phyloP scores from a whole-genome alignment of 2,113 vertebrate genomes.

The Rhinoptilus africanus region DNA sequence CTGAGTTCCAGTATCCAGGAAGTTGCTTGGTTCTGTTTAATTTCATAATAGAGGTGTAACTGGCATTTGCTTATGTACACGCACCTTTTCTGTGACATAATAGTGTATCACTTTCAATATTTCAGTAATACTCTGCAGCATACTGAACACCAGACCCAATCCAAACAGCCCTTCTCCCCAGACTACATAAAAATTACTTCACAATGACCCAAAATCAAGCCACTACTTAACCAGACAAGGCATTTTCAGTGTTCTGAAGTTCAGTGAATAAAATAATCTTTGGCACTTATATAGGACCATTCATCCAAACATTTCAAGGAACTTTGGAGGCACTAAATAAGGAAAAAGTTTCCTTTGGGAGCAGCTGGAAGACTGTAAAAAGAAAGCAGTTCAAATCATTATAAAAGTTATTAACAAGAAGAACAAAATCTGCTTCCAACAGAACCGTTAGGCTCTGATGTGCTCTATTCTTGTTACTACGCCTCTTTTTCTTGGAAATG shows the following conservation, averaged over 20 bases:
- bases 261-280: slow-evolving; percentile 28
- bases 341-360: slow-evolving; percentile 50
- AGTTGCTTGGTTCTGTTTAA: neutral
- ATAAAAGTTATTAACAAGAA: slow-evolving; percentile 65
- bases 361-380: slow-evolving; percentile 47
- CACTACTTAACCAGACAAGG: neutral
- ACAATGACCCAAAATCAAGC: neutral
- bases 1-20: neutral
- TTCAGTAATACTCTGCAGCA: neutral
- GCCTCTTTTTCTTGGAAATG: neutral
- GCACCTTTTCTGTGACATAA: neutral
- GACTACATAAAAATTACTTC: neutral
- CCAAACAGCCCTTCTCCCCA: neutral
- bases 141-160: neutral
- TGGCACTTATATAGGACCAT: neutral
- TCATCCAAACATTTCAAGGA: slow-evolving; percentile 38
- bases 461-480: neutral
- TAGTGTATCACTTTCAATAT: neutral
- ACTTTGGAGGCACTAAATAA: slow-evolving; percentile 25
- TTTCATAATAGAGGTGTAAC: neutral
- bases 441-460: neutral
- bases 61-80: neutral
- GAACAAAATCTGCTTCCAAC: neutral
- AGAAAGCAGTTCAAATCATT: slow-evolving; percentile 38
- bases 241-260: slow-evolving; percentile 16